phyloP scores from a whole-genome alignment of 2,888 invertebrate species.

The Lasioglossum leucozonium region DNA sequence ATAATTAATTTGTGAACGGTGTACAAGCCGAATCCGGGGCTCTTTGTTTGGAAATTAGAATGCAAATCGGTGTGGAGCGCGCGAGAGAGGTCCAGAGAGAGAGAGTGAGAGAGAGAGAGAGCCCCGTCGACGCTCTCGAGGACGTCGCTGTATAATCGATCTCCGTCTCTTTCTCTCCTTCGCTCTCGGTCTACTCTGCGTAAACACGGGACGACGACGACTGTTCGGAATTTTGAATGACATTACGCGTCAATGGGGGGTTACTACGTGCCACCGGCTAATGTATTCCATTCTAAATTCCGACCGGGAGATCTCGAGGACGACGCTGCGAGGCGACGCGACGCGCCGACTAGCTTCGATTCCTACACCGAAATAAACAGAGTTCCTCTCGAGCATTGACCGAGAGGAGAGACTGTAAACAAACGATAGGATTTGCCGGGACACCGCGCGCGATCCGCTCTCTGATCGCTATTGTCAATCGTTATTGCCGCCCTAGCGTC shows the following conservation, averaged over 20 bases:
- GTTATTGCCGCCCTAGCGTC: background rate
- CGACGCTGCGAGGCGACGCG: background rate
- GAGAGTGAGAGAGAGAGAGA: background rate
- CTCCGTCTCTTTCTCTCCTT: background rate
- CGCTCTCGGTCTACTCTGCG: background rate
- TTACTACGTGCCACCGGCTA: constrained; percentile 38
- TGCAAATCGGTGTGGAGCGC: constrained; percentile 26
- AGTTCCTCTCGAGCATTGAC: constrained; percentile 47
- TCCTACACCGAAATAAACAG: constrained; percentile 44
- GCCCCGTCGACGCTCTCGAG: background rate
- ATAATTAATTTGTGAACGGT: constrained; percentile 15
- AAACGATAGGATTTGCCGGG: constrained; percentile 33
- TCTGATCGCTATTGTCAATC: background rate
- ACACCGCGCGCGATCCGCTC: background rate
- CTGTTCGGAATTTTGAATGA: constrained; percentile 48
- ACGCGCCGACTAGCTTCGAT: background rate
- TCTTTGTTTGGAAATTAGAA: constrained; percentile 39
- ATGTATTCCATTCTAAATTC: constrained; percentile 59
- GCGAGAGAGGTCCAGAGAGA: background rate
- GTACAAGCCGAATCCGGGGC: background rate
- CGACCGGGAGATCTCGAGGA: constrained; percentile 13
- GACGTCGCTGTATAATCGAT: constrained; percentile 4
- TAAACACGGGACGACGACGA: constrained; percentile 16
- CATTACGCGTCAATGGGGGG: constrained; percentile 40
- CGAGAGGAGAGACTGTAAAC: constrained; percentile 47